Evolutionary conservation across 2,888 invertebrate genomes (phyloP), one percentile per base, ranked within the genome.

Genomic region (Pandemis cinnamomeana): DNA sequence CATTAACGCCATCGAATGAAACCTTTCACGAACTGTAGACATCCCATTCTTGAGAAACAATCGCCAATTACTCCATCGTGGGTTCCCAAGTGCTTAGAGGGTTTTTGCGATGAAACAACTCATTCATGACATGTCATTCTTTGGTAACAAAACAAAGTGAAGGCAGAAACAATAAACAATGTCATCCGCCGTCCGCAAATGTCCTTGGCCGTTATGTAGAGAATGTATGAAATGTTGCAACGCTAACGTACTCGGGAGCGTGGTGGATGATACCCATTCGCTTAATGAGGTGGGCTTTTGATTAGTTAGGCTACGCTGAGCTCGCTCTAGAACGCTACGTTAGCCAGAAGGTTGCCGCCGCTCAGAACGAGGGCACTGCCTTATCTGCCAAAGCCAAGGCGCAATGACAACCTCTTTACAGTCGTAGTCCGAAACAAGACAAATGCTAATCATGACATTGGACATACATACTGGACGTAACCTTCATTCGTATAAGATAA

Each of bases 121-220:
- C 67, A 63, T 70, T 70, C 73, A 67, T 71, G 67, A 75, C 70
- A 83, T 82, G 82, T 85, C 83, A 84, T 83, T 84, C 82, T 86
- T 86, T 80, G 80, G 85, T 82, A 88, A 88, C 81, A 78, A 82
- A 76, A 82, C 82, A 86, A 36, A 84, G 84, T 83, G 86, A 83
- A 84, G 83, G 83, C 77, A 81, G 84, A 82, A 84, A 89, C 88
- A 88, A 88, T 87, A 85, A 86, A 88, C 87, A 89, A 87, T 87
- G 89, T 88, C 86, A 87, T 85, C 84, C 81, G 81, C 81, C 82
- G 81, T 82, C 79, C 81, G 80, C 80, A 76, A 77, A 77, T 82
- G 87, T 86, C 88, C 89, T 88, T 87, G 87, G 83, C 78, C 77
- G 76, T 77, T 79, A 76, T 71, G 77, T 76, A 64, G 72, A 69